These are phyloP conservation scores for Verasper variegatus DNA, from an alignment of 2,113 vertebrate genomes.

Conservation along the genomic window DNA sequence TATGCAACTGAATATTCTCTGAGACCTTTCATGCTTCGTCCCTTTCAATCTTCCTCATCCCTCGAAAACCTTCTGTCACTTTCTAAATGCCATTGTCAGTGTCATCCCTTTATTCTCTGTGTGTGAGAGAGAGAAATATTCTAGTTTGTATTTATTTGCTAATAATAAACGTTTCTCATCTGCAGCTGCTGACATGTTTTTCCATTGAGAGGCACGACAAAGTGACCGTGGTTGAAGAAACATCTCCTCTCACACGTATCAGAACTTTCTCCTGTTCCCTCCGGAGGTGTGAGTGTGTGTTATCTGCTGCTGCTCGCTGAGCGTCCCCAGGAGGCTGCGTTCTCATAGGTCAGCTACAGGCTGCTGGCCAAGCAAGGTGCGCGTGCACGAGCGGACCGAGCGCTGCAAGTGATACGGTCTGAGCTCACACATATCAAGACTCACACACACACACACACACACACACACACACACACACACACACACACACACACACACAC, in stretches of 20 bases:
- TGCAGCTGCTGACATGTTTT: no score
- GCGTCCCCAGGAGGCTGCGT: no score
- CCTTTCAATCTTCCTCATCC: neutral
- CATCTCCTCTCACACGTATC: no score
- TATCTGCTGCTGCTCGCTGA: conserved; percentile 30
- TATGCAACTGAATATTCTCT: conserved; percentile 29
- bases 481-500: no score
- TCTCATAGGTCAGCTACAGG: conserved; percentile 28
- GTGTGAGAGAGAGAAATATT: neutral
- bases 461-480: neutral
- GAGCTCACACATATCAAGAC: neutral
- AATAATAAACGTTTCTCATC: no score
- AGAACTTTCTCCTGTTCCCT: neutral
- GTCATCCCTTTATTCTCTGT: neutral
- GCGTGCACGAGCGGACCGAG: conserved; percentile 19
- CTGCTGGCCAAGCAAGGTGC: conserved; percentile 27
- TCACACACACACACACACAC: neutral
- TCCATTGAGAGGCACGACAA: no score
- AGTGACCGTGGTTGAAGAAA: no score
- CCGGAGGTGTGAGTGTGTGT: conserved; percentile 1
- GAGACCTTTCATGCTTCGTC: neutral
- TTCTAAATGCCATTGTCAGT: neutral
- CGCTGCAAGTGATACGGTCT: neutral
- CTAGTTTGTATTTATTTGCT: neutral
- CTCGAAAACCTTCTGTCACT: conserved; percentile 20